Conservation (phyloP, 2,113 vertebrate species). For the Fregetta grallaria region DNA sequence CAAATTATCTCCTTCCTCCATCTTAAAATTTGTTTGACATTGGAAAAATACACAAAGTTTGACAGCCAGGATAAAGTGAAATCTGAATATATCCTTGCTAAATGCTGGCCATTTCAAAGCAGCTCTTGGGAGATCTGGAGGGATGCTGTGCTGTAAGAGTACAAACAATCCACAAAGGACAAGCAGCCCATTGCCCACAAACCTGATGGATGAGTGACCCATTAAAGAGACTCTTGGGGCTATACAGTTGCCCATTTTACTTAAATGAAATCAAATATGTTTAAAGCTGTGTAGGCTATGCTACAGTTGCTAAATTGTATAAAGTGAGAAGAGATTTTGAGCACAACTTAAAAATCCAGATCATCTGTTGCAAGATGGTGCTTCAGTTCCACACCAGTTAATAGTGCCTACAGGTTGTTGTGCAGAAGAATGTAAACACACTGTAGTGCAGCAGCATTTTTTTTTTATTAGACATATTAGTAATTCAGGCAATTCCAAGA, state of each 20-base stretch:
- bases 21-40: slow-evolving; percentile 57
- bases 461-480: not conserved
- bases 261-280: slow-evolving; percentile 37
- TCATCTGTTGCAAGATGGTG: not conserved
- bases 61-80: slow-evolving; percentile 34
- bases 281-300: not conserved
- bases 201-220: slow-evolving; percentile 44
- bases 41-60: slow-evolving; percentile 63
- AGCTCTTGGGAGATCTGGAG: not conserved
- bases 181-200: not conserved
- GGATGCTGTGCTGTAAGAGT: slow-evolving; percentile 16
- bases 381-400: not conserved
- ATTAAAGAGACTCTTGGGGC: slow-evolving; percentile 21
- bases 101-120: not conserved
- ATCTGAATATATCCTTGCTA: slow-evolving; percentile 8
- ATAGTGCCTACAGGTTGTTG: not conserved
- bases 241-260: slow-evolving; percentile 33
- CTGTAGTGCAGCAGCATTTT: rapidly evolving
- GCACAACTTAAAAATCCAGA: not conserved
- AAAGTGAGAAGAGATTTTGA: not conserved
- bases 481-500: not conserved
- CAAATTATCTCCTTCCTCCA: slow-evolving; percentile 26
- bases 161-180: slow-evolving; percentile 14
- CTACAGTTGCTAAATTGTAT: not conserved
- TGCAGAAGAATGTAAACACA: not conserved